phyloP scores from a whole-genome alignment of 2,888 invertebrate species.

The Ariolimax columbianus region DNA sequence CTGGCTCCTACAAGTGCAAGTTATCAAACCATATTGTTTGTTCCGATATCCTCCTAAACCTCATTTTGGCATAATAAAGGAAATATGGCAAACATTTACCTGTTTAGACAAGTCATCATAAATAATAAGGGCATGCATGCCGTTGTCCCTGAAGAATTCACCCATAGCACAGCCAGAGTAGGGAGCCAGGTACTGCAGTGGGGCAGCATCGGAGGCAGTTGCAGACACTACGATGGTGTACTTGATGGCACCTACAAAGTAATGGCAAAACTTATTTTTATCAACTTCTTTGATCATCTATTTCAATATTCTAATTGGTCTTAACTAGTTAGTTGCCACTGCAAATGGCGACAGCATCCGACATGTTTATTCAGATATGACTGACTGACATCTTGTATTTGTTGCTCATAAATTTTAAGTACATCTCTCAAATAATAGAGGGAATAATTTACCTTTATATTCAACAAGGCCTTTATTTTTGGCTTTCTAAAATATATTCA shows the following conservation, averaged over 20 bases:
- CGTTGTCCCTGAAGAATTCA: constrained; percentile 99
- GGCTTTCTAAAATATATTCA: background rate
- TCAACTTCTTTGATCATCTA: background rate
- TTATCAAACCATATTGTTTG: too few relatives aligned
- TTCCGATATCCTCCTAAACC: too few relatives aligned
- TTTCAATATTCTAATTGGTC: background rate
- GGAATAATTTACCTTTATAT: background rate
- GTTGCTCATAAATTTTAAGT: too few relatives aligned
- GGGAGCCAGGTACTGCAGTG: constrained; percentile 98
- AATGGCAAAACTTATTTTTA: background rate
- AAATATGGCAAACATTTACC: constrained; percentile 63
- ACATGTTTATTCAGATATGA: background rate
- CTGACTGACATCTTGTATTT: background rate
- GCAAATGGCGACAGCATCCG: background rate
- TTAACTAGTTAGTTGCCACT: background rate
- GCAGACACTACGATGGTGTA: constrained; percentile 99
- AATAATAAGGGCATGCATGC: constrained; percentile 99
- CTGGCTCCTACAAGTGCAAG: too few relatives aligned
- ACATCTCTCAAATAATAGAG: too few relatives aligned
- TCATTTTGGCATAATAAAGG: too few relatives aligned
- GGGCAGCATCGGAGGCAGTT: constrained; percentile 99
- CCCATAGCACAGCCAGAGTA: constrained; percentile 99
- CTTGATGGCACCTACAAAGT: constrained; percentile 87
- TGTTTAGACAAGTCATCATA: constrained; percentile 99
- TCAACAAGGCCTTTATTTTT: background rate